Evolutionary conservation across 2,888 invertebrate species (phyloP).

Genomic region (Dione juno): DNA sequence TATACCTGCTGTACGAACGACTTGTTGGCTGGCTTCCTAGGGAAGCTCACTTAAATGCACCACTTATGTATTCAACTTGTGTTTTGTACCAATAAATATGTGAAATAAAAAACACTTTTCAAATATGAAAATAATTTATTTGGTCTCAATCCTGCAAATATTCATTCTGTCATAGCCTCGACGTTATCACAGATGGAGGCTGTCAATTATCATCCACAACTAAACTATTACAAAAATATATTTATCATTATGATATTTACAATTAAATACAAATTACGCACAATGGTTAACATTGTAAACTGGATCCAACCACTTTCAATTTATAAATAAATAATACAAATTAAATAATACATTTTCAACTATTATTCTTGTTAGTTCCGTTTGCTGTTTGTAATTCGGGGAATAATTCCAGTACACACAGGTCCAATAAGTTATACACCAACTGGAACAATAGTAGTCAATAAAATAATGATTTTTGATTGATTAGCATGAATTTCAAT

Average conservation of each 20-base stretch:
- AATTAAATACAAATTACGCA: slow-evolving; percentile 57
- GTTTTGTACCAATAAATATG: slow-evolving; percentile 27
- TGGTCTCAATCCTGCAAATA: slow-evolving; percentile 60
- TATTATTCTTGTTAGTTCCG: slow-evolving; percentile 54
- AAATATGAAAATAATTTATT: slow-evolving; percentile 72
- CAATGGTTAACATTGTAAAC: slow-evolving; percentile 49
- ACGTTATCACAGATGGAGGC: slow-evolving; percentile 40
- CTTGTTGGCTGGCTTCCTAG: slow-evolving; percentile 56
- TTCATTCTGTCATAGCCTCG: slow-evolving; percentile 44
- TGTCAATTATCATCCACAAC: slow-evolving; percentile 10
- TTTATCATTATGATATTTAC: slow-evolving; percentile 61
- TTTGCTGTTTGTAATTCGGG: slow-evolving; percentile 82
- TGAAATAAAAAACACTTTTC: slow-evolving; percentile 12
- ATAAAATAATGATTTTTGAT: slow-evolving; percentile 10
- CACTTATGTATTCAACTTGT: slow-evolving; percentile 18
- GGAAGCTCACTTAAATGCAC: not conserved
- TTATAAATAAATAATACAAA: slow-evolving; percentile 52
- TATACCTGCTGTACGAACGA: slow-evolving; percentile 78
- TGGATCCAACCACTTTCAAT: slow-evolving; percentile 50
- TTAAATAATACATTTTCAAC: slow-evolving; percentile 56
- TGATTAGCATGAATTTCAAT: no score
- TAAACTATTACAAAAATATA: slow-evolving; percentile 68
- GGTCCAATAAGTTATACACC: slow-evolving; percentile 90
- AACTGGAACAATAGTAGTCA: slow-evolving; percentile 76
- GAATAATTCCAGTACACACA: slow-evolving; percentile 89